Conservation (phyloP, 2,797 vertebrate species). For the Girardinus metallicus region DNA sequence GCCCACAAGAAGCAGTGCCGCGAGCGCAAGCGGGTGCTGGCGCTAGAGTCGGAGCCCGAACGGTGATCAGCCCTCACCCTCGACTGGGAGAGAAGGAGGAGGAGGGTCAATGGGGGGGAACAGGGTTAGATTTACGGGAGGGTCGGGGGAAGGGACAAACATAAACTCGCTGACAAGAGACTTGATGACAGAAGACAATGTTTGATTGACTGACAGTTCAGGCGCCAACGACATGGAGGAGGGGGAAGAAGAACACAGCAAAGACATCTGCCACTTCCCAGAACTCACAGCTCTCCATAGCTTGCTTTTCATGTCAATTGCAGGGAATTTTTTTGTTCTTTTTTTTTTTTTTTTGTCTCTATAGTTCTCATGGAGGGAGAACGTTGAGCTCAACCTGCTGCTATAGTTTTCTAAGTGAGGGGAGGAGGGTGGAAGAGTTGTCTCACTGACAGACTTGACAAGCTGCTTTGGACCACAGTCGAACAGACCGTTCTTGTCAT, state of each 20-base stretch:
- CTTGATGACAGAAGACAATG: slow-evolving; percentile 67
- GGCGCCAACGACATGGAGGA: slow-evolving; percentile 46
- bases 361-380: slow-evolving; percentile 65
- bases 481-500: slow-evolving; percentile 65
- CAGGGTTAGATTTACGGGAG: slow-evolving; percentile 50
- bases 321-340: slow-evolving; percentile 39
- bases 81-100: slow-evolving; percentile 39
- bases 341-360: slow-evolving; percentile 31
- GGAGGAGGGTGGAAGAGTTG: slow-evolving; percentile 39
- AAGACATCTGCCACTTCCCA: slow-evolving; percentile 76
- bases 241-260: slow-evolving; percentile 48
- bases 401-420: slow-evolving; percentile 81
- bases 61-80: slow-evolving; percentile 84
- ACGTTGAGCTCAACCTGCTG: slow-evolving; percentile 83
- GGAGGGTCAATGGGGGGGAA: slow-evolving; percentile 17
- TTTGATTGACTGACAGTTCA: slow-evolving; percentile 56
- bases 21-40: slow-evolving; percentile 92
- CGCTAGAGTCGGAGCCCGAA: slow-evolving; percentile 93
- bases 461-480: slow-evolving; percentile 75
- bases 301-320: slow-evolving; percentile 75
- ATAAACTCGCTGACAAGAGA: slow-evolving; percentile 56
- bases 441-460: slow-evolving; percentile 69
- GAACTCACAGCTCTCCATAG: slow-evolving; percentile 78
- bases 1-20: slow-evolving; percentile 99
- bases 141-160: slow-evolving; percentile 41